Evolutionary conservation across 2,888 invertebrate genomes (phyloP).

Genomic region (Amiota minor): DNA sequence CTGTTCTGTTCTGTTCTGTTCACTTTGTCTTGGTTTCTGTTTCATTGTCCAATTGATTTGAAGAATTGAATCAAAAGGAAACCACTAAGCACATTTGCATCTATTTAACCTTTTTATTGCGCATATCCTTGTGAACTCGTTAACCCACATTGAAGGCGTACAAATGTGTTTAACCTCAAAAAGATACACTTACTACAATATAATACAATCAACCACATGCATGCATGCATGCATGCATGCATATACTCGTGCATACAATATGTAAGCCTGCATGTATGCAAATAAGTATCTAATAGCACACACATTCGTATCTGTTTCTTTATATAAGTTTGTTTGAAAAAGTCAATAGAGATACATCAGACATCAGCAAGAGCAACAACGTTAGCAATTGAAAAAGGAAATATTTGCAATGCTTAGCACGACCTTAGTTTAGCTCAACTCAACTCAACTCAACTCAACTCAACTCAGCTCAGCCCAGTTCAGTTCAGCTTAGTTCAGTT

Average conservation of each 20-base stretch:
- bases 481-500: too few species aligned
- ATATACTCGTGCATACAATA: neutral
- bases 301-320: too few species aligned
- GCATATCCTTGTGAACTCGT: constrained; percentile 28
- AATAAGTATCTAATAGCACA: too few species aligned
- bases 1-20: too few species aligned
- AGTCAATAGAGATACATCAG: too few species aligned
- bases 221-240: neutral
- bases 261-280: too few species aligned
- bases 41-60: too few species aligned
- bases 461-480: too few species aligned
- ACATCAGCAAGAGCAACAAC: neutral
- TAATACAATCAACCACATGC: neutral
- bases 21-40: too few species aligned
- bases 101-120: constrained; percentile 23
- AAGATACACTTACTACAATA: neutral
- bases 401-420: constrained; percentile 8
- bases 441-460: too few species aligned
- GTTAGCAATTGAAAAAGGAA: constrained; percentile 12
- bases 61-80: neutral
- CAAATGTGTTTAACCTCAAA: constrained; percentile 17
- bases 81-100: constrained; percentile 24
- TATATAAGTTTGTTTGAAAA: too few species aligned
- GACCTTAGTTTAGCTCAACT: neutral
- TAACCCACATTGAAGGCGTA: constrained; percentile 15